Evolutionary conservation across 2,888 invertebrate species (phyloP).

Genomic region (Habroteleia sp.): DNA sequence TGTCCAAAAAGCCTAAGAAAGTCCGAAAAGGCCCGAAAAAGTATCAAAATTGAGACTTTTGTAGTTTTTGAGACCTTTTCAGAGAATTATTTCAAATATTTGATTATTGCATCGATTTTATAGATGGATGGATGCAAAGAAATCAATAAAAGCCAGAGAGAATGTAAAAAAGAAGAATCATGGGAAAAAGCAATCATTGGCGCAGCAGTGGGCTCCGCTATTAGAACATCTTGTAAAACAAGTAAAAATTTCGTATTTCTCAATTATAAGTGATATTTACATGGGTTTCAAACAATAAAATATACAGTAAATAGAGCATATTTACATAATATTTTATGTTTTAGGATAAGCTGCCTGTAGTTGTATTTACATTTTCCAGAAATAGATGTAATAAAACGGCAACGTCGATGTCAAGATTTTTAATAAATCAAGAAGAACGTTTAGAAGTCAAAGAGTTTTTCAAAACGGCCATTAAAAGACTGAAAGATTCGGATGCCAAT

Average conservation of each 20-base stretch:
- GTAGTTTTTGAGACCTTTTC: no score
- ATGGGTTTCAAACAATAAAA: not conserved
- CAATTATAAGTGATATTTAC: not conserved
- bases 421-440: conserved; percentile 95
- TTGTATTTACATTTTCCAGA: conserved; percentile 95
- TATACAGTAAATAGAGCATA: no score
- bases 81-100: no score
- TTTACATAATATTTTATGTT: conserved; percentile 30
- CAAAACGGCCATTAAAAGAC: conserved; percentile 88
- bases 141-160: no score
- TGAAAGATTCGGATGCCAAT: conserved; percentile 91
- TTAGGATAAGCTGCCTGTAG: conserved; percentile 91
- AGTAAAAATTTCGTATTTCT: not conserved
- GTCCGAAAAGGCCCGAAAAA: no score
- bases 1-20: no score
- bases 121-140: not conserved
- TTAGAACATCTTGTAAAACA: conserved; percentile 27
- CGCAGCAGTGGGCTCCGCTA: conserved; percentile 32
- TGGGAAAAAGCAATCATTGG: no score
- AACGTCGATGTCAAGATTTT: conserved; percentile 76
- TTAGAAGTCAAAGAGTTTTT: conserved; percentile 93
- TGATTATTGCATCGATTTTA: no score
- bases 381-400: conserved; percentile 89
- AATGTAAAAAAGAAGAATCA: no score
- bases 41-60: no score